Evolutionary conservation across 2,888 invertebrate genomes (phyloP).

Genomic region (Drosophila prolongata): DNA sequence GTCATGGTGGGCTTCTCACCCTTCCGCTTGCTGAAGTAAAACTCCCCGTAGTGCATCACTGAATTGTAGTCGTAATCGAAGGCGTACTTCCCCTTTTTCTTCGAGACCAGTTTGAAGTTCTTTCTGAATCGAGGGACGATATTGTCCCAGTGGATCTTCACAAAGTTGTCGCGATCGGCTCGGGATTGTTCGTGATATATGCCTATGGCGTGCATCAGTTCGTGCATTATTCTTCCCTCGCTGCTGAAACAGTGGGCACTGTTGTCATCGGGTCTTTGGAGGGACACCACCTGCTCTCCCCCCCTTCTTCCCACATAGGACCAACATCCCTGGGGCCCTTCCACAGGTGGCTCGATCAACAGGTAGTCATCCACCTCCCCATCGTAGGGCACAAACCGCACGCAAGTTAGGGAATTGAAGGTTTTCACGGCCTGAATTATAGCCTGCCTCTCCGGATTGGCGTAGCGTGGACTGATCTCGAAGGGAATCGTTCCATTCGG

Average conservation of each 20-base stretch:
- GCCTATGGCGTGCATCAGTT: conserved; percentile 92
- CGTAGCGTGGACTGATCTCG: conserved; percentile 86
- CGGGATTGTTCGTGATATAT: conserved; percentile 93
- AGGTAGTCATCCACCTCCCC: conserved; percentile 87
- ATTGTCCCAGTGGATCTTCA: conserved; percentile 89
- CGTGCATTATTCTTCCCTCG: conserved; percentile 91
- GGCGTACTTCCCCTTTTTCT: conserved; percentile 87
- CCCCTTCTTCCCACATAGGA: conserved; percentile 91
- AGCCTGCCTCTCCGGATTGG: conserved; percentile 85
- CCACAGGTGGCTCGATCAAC: conserved; percentile 87
- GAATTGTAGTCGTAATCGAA: conserved; percentile 92
- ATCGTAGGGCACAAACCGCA: conserved; percentile 88
- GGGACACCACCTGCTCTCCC: conserved; percentile 89
- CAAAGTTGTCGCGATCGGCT: conserved; percentile 87
- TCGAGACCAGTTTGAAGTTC: conserved; percentile 88
- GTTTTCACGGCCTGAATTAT: conserved; percentile 87
- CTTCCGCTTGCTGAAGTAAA: conserved; percentile 87
- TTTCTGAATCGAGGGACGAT: conserved; percentile 86
- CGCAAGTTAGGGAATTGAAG: conserved; percentile 88
- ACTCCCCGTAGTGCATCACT: conserved; percentile 91
- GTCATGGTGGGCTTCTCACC: conserved; percentile 87
- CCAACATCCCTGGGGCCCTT: conserved; percentile 90
- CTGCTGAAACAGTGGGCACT: conserved; percentile 88
- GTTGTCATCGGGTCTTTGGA: conserved; percentile 87
- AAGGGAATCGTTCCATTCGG: conserved; percentile 88